Conservation (phyloP, 2,888 invertebrate genomes). For the Xestoiulus laeticollis region DNA sequence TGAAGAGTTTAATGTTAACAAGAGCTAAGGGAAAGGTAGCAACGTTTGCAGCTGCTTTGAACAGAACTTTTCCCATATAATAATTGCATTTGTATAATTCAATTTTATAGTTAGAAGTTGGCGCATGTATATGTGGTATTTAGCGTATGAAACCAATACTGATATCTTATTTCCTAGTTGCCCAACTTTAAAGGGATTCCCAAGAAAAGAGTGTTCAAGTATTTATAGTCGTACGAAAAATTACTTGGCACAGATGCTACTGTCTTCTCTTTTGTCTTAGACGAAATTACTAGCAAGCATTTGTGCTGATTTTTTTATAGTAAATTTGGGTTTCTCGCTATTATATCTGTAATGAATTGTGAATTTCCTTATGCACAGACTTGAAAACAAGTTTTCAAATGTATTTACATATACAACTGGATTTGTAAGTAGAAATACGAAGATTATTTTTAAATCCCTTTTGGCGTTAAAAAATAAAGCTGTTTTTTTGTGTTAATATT, state of each 20-base stretch:
- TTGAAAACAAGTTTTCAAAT: not conserved
- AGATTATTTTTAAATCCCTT: not conserved
- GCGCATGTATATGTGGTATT: no score
- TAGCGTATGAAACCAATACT: no score
- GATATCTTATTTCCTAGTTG: not conserved
- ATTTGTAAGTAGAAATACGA: not conserved
- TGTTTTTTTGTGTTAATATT: not conserved
- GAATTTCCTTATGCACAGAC: not conserved
- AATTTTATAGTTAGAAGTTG: no score
- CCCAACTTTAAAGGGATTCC: not conserved
- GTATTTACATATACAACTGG: not conserved
- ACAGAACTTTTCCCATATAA: no score
- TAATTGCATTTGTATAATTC: no score
- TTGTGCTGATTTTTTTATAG: not conserved
- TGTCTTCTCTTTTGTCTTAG: slow-evolving; percentile 3
- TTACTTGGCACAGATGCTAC: not conserved
- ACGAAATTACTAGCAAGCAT: not conserved
- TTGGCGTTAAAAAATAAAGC: not conserved
- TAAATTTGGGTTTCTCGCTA: not conserved
- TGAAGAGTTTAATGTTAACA: no score
- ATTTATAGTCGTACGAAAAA: not conserved
- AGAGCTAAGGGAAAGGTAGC: no score
- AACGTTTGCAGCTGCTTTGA: no score
- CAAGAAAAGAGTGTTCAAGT: not conserved
- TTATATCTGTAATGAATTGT: not conserved